Conservation (phyloP, 2,113 vertebrate genomes). For the Lichenostomus cassidix region DNA sequence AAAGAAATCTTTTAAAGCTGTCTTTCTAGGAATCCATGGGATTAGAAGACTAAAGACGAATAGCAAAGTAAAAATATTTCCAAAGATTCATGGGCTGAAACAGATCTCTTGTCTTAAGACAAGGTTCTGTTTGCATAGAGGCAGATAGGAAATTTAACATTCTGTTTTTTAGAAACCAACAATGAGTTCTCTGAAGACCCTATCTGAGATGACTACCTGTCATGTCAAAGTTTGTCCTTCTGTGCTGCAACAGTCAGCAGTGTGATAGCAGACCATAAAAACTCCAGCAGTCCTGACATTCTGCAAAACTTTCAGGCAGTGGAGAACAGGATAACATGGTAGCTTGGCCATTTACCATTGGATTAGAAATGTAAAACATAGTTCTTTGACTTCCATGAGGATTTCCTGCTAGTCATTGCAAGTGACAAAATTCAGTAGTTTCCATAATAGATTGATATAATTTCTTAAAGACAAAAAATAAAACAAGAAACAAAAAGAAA, state of each 20-base stretch:
- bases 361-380: neutral
- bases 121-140: accelerated
- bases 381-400: neutral
- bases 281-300: neutral
- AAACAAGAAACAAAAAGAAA: too few relatives aligned
- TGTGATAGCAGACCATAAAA: neutral
- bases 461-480: neutral
- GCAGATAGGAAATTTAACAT: neutral
- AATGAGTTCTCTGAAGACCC: neutral
- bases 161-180: neutral
- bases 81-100: neutral
- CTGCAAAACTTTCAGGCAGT: neutral
- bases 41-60: neutral
- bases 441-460: neutral
- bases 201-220: neutral
- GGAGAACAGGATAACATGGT: neutral
- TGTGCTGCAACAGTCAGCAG: neutral
- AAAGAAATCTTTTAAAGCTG: neutral
- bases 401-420: neutral
- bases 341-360: neutral
- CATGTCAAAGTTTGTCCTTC: neutral
- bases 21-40: neutral
- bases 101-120: neutral
- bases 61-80: neutral
- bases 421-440: neutral